Evolutionary conservation across 2,113 vertebrate genomes (phyloP), one percentile per base, ranked within the genome.

Genomic region (Paramisgurnus dabryanus): DNA sequence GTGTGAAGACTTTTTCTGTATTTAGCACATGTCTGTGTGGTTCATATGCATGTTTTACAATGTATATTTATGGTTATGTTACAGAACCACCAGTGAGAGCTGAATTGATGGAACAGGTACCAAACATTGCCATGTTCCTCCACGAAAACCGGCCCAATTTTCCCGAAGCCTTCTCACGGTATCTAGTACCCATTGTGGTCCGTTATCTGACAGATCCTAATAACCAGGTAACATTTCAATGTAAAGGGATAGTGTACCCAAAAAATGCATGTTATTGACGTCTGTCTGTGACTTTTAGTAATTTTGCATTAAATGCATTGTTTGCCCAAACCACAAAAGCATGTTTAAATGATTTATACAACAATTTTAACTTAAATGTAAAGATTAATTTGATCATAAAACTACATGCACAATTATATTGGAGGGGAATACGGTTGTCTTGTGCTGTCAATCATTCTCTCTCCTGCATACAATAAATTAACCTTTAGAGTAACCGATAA

Each of bases 71-170:
- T 78, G 58, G n/a, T 49, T 60, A 55, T 68, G 78, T 76, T 81
- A 67, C 88, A 97, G 96, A 97, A 85, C 95, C 96, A 58, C 95
- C 94, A 12, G 95, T 96, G 39, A 85, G 94, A 77, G 94, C 95
- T 18, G 96, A 97, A 82, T 91, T 98, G 85, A 96, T 97, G 95
- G 95, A 96, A 61, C 96, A 97, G 84, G 92, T 96, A 53, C 95
- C 95, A 78, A 94, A 95, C 22, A 92, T 96, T 76, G 94, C 94
- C 70, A 91, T 96, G 91, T 96, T 96, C 87, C 90, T 96, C 39
- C 95, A 95, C 55, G 96, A 96, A 88, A 96, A 91, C 88, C 90
- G 93, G 74, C 93, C 94, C 63, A 92, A 94, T 86, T 96, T 95
- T 74, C 94, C 95, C 49, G 84, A 87, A 53, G 93, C 95, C 4